These are phyloP conservation scores for Scaptomyza hsui DNA, from an alignment of 1,140 invertebrate species.

Conservation along the genomic window DNA sequence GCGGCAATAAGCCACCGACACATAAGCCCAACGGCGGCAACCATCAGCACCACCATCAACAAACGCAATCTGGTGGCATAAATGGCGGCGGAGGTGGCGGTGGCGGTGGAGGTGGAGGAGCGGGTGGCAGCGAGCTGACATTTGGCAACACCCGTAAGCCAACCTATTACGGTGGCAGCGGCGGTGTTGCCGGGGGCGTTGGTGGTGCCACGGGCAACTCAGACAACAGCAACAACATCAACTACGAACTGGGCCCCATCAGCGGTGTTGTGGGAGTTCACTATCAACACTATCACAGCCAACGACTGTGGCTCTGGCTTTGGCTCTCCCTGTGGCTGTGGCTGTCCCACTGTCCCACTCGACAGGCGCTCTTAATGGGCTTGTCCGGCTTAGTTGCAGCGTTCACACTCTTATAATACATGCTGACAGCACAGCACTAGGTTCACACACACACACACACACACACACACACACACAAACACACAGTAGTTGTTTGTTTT, in stretches of 20 bases:
- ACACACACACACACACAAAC: conserved; percentile 25
- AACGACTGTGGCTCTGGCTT: conserved; percentile 15
- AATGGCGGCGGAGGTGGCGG: conserved; percentile 6
- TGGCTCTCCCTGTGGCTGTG: conserved; percentile 23
- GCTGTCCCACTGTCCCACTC: conserved; percentile 23
- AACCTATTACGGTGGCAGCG: conserved; percentile 50
- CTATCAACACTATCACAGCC: conserved; percentile 17
- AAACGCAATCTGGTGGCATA: conserved; percentile 25
- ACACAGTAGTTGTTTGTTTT: conserved; percentile 50
- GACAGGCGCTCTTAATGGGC: conserved; percentile 72
- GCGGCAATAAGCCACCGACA: conserved; percentile 75
- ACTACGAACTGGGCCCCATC: conserved; percentile 52
- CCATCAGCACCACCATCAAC: conserved; percentile 69
- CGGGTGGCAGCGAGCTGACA: conserved; percentile 29
- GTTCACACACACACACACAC: conserved; percentile 24
- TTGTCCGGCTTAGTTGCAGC: conserved; percentile 64
- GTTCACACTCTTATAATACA: conserved; percentile 72
- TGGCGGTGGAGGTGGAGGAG: too few relatives aligned
- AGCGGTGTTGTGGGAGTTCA: conserved; percentile 46
- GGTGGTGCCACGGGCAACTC: conserved; percentile 27
- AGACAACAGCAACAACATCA: conserved; percentile 68
- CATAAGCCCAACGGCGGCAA: conserved; percentile 64
- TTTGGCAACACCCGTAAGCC: conserved; percentile 63
- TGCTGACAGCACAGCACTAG: conserved; percentile 39
- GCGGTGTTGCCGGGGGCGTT: conserved; percentile 41